These are phyloP conservation scores for Lasiurus cinereus DNA, from an alignment of 2,113 vertebrate species.

Conservation along the genomic window DNA sequence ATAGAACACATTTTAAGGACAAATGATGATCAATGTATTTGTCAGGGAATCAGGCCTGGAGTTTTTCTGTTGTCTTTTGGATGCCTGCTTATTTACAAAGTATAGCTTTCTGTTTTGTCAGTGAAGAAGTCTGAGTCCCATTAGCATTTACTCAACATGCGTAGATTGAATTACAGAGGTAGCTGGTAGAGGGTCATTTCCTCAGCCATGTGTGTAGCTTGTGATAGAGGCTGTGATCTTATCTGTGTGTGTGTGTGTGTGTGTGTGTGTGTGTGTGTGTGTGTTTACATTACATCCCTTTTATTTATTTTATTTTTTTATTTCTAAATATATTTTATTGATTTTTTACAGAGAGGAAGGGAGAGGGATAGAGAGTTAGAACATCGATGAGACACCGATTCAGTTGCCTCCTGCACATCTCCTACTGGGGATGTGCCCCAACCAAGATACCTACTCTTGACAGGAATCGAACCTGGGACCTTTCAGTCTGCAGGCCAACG, in stretches of 20 bases:
- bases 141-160: slow-evolving; percentile 47
- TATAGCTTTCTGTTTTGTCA: slow-evolving; percentile 56
- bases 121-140: background rate
- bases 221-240: background rate
- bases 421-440: too few relatives aligned
- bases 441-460: too few relatives aligned
- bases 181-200: slow-evolving; percentile 53
- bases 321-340: too few relatives aligned
- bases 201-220: background rate
- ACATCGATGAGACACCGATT: too few relatives aligned
- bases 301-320: too few relatives aligned
- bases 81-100: slow-evolving; percentile 5
- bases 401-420: too few relatives aligned
- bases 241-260: background rate
- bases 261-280: too few relatives aligned
- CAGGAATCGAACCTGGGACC: too few relatives aligned
- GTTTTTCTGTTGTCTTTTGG: slow-evolving; percentile 51
- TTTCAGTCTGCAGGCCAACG: too few relatives aligned
- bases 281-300: background rate
- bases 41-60: slow-evolving; percentile 7
- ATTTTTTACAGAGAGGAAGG: too few relatives aligned
- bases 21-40: slow-evolving; percentile 51
- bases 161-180: slow-evolving; percentile 56
- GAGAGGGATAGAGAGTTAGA: too few relatives aligned
- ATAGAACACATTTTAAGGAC: slow-evolving; percentile 19